phyloP scores from a whole-genome alignment of 2,113 vertebrate genomes.

The Dinomys branickii region DNA sequence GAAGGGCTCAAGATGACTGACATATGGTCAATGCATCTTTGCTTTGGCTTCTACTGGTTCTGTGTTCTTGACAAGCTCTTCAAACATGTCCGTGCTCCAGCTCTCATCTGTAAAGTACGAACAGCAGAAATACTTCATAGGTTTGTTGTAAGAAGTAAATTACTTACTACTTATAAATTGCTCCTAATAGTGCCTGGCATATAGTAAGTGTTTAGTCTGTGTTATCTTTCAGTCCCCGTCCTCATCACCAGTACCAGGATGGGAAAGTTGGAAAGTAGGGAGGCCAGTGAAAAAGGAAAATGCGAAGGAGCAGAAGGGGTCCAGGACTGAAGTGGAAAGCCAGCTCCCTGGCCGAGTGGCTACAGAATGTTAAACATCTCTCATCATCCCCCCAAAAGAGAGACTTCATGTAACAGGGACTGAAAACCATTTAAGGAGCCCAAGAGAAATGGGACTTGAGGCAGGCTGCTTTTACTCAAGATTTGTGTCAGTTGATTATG shows the following conservation, averaged over 20 bases:
- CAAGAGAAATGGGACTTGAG: conserved; percentile 29
- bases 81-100: background rate
- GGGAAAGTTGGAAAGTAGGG: background rate
- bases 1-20: background rate
- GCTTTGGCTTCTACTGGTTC: background rate
- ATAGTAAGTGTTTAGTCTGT: background rate
- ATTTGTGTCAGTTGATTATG: background rate
- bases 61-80: background rate
- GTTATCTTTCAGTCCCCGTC: background rate
- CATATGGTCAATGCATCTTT: background rate
- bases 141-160: background rate
- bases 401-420: background rate
- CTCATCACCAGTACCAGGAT: background rate
- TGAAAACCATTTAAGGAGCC: conserved; percentile 27
- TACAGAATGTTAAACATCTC: background rate
- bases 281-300: background rate
- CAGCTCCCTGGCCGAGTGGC: too few relatives aligned
- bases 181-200: background rate
- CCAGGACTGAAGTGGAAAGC: background rate
- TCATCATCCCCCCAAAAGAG: background rate
- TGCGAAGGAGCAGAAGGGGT: background rate
- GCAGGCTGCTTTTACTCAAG: conserved; percentile 39
- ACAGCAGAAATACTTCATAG: background rate
- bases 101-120: background rate
- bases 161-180: background rate